Evolutionary conservation across 2,113 vertebrate genomes (phyloP), one percentile per base, ranked within the genome.

Genomic region (Phrynocephalus versicolor): DNA sequence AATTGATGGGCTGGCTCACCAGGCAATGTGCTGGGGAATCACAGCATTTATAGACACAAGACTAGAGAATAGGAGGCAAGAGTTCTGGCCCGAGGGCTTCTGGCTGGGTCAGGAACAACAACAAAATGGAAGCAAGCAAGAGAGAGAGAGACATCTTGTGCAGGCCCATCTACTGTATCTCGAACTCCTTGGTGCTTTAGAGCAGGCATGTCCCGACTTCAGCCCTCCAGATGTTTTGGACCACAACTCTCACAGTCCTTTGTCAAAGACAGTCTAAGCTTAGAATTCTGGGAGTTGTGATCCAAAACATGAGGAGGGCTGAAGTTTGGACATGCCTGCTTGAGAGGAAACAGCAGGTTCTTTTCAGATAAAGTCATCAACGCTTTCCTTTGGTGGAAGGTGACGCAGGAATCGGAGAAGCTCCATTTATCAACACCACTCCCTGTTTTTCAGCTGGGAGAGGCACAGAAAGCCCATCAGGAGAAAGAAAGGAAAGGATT

Each of bases 1-100:
- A 79, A 74, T 39, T 80, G 82, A 83, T 76, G 84, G 71, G 51
- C 64, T 30, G 35, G 51, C 51, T 64, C 75, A 33, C 35, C 16
- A 13, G 35, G 16, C 23, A 27, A 70, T 51, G n/a, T 70, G 80
- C 3, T 19, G 71, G 62, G 82, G 21, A 45, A 35, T 10, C 15
- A 2, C 58, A 15, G 30, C 6, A 1, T 69, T 76, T 35, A 15
- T 14, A 87, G 60, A 37, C 27, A 33, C 3, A 41, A 72, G 70
- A 73, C 6, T 6, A 30, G 23, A 41, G 79, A 70, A 73, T 3
- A 3, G 33, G 23, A 75, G 30, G 25, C 5, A n/a, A 9, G 18
- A 25, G 60, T 30, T 65, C 58, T 51, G n/a, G 64, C 76, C 71
- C 21, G 39, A 62, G 64, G 74, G 27, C 45, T 67, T 57, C 76